Conservation (phyloP, 2,797 vertebrate genomes). For the Carduelis carduelis region DNA sequence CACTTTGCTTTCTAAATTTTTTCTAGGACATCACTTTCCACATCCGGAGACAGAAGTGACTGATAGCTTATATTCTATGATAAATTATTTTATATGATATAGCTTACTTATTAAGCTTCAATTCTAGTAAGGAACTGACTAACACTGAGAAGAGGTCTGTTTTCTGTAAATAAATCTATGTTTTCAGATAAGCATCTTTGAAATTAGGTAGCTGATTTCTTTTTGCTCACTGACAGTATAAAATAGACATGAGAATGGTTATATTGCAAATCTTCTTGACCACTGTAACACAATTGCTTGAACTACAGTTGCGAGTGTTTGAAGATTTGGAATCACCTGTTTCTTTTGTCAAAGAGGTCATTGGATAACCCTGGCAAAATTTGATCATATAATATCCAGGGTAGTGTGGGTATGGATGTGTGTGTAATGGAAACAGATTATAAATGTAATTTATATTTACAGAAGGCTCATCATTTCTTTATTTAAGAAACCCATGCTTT, state of each 20-base stretch:
- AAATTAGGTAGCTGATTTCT: neutral
- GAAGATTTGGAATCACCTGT: neutral
- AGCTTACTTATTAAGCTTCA: neutral
- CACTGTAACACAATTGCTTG: neutral
- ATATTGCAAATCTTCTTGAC: neutral
- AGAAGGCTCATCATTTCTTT: neutral
- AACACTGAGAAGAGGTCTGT: neutral
- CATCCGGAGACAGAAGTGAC: neutral
- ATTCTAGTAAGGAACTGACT: neutral
- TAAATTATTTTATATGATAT: neutral
- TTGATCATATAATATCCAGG: neutral
- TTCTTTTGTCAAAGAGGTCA: neutral
- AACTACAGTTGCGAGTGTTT: neutral
- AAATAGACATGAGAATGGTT: neutral
- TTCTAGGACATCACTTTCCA: neutral
- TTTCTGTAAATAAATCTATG: neutral
- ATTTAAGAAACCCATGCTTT: neutral
- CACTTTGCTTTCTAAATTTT: neutral
- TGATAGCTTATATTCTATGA: neutral
- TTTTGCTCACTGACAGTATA: neutral
- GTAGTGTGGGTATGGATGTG: neutral
- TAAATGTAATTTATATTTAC: neutral
- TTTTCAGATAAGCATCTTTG: neutral
- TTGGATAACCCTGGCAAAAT: neutral
- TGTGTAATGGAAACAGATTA: neutral